Conservation (phyloP, 2,797 vertebrate species). For the Eurystomus glaucurus region DNA sequence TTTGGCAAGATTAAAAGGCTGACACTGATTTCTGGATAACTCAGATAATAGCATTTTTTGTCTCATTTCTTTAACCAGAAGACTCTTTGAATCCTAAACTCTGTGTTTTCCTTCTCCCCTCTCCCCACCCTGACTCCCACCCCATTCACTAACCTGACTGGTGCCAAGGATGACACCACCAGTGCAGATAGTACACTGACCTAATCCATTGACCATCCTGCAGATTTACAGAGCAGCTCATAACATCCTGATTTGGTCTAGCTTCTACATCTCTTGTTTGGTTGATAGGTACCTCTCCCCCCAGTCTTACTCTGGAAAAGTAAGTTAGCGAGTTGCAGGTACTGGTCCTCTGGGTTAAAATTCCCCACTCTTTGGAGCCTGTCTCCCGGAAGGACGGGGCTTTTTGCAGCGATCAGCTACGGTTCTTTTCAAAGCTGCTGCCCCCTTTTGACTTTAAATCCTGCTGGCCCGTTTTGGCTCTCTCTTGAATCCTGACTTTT, state of each 20-base stretch:
- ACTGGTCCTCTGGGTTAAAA: not conserved
- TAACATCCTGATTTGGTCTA: not conserved
- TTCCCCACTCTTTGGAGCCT: not conserved
- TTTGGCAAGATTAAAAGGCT: not conserved
- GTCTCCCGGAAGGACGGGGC: not conserved
- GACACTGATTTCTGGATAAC: not conserved
- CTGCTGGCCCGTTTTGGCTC: not conserved
- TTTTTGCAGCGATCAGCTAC: not conserved
- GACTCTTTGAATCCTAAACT: not conserved
- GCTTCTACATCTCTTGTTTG: not conserved
- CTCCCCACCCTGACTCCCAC: not conserved
- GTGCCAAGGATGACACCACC: not conserved
- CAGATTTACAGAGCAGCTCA: not conserved
- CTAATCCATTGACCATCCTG: not conserved
- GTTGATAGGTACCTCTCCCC: not conserved
- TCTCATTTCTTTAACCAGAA: not conserved
- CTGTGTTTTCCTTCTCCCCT: rapidly evolving
- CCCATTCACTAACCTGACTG: not conserved
- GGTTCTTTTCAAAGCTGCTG: not conserved
- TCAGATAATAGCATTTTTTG: not conserved
- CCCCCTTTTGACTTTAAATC: too few relatives aligned
- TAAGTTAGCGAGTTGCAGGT: not conserved
- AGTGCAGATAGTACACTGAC: not conserved
- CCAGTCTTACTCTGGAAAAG: not conserved
- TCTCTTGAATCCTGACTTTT: not conserved